Evolutionary conservation across 1,140 invertebrate species (phyloP), one percentile per base, ranked within the genome.

Genomic region (Drosophila orena): DNA sequence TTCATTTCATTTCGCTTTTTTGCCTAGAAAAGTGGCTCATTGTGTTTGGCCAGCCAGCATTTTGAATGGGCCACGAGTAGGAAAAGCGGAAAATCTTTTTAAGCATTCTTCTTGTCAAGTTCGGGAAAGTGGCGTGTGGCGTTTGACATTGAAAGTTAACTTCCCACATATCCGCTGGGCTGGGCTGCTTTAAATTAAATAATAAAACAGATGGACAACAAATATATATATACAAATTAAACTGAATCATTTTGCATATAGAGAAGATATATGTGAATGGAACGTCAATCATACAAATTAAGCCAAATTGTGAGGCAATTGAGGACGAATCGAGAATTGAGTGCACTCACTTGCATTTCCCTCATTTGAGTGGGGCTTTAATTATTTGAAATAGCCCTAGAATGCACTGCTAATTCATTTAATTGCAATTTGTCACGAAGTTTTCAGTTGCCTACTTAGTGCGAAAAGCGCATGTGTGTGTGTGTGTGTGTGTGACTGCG

Each of bases 1-100:
- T 71, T 52, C 54, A 59, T 70, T 71, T 38, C 20, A 70, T 70
- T 42, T 58, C 47, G 24, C 24, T 17, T 58, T 34, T 69, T 20
- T 49, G 17, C n/a, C 38, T 35, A 1, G 11, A 6, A 17, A 35
- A 52, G 49, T 3, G 49, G 30, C 49, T 52, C 15, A 20, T 35
- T 34, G 43, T 58, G 46, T 15, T 30, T 58, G 55, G 43, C 40
- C 40, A 22, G 43, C 15, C 43, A 58, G 43, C 24, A 43, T 56
- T 56, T 52, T 52, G 54, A 56, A 56, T 40, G 30, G 54, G 54
- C 54, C 24, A 42, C 50, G n/a, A 55, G 27, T 15, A 8, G 15
- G 17, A 46, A 58, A 44, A 65, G 34, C 38, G 54, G 24, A 64
- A 66, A 64, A 49, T 58, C 59, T 58, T n/a, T 34, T 58, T 40